These are phyloP conservation scores for Pardalotus punctatus DNA, from an alignment of 2,113 vertebrate species.

Conservation along the genomic window DNA sequence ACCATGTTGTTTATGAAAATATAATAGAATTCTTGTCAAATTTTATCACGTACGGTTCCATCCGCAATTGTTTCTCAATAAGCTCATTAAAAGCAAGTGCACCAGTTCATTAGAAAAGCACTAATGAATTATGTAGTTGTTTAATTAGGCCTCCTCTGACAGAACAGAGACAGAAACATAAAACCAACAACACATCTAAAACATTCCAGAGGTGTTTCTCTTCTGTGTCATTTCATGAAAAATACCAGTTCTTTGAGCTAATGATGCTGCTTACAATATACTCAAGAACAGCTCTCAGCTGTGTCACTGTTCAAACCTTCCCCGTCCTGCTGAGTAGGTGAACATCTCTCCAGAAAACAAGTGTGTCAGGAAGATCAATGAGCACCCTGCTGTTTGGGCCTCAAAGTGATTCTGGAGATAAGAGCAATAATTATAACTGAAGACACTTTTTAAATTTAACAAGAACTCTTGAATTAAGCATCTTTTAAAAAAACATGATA, in stretches of 20 bases:
- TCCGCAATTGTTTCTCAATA: not conserved
- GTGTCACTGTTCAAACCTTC: not conserved
- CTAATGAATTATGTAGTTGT: conserved; percentile 23
- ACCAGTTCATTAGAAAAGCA: conserved; percentile 15
- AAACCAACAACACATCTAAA: conserved; percentile 30
- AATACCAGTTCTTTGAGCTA: not conserved
- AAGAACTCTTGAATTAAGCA: not conserved
- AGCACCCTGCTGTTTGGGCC: not conserved
- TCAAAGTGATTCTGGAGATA: conserved; percentile 34
- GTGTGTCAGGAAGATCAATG: not conserved
- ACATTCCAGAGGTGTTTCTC: conserved; percentile 31
- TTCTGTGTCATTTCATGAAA: not conserved
- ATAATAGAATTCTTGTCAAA: conserved; percentile 6
- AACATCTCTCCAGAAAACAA: conserved; percentile 43
- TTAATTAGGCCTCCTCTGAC: conserved; percentile 45
- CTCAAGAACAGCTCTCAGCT: conserved; percentile 20
- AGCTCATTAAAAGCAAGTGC: conserved; percentile 29
- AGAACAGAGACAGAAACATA: conserved; percentile 32
- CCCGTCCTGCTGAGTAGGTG: not conserved
- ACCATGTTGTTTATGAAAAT: not conserved
- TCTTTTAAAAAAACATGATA: not conserved
- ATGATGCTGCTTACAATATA: conserved; percentile 7
- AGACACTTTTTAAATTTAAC: conserved; percentile 8
- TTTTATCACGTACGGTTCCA: conserved; percentile 9
- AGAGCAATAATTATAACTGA: conserved; percentile 23